Base-by-base conservation (phyloP, 2,797 vertebrate genomes). In the Halcyon chelicuti region DNA sequence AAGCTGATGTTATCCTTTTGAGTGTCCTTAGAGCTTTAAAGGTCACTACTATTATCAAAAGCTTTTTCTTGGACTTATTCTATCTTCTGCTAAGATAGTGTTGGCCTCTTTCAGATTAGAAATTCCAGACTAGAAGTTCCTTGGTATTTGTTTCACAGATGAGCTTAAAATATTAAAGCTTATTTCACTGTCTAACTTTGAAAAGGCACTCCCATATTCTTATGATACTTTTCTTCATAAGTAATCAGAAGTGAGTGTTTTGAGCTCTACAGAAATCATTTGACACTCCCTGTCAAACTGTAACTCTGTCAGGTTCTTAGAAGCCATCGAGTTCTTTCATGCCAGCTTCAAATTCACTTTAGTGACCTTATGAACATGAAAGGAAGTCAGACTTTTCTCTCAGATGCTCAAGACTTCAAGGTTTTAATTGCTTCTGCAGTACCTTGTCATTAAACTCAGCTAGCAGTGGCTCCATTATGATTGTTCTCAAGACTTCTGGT, bases 311-410 rank as follows among this genome's bases (percentile, higher is more conserved):
- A 81, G 65, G 26, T 20, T 93, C 42, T 78, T 40, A 72, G 78
- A 67, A 93, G 47, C 39, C 60, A 61, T 44, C 47, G 31, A 5
- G 6, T 51, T 77, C 55, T 76, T 52, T 67, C 75, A 46, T 4
- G 15, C 5, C 35, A n/a, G 40, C 68, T 93, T 86, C 76, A 95
- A 75, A 80, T 40, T 88, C 61, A 42, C 57, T 94, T 86, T 51
- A 58, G 57, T 88, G 93, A 86, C 90, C 91, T 83, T 61, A 78
- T 90, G 76, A 75, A 88, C 54, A 17, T 68, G n/a, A 80, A 75
- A 65, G 52, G 19, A 60, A 67, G 14, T 37, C 75, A 72, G 73
- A 23, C 10, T 42, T 90, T 68, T 49, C 46, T 31, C 35, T 88
- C 49, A 72, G 37, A 66, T 72, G 0, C 51, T 72, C 66, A 20